A percentile compares a stretch with the other conserved stretches of the same genome.
These are phyloP conservation scores for Glaucidium brasilianum DNA, from an alignment of 2,113 vertebrate species.

Conservation along the genomic window DNA sequence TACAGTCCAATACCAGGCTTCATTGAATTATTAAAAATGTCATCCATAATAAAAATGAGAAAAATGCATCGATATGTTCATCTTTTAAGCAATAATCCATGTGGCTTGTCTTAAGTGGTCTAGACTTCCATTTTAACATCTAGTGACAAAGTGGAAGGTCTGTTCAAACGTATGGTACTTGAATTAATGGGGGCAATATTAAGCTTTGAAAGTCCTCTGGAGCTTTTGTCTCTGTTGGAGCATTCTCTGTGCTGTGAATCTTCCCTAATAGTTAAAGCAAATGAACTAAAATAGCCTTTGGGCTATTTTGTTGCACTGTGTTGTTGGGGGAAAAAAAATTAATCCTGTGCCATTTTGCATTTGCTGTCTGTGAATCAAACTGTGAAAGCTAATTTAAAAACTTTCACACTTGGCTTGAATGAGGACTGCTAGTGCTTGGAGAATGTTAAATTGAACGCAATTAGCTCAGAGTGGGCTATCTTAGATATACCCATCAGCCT, in stretches of 20 bases:
- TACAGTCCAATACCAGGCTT: background rate
- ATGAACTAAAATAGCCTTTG: constrained; percentile 74
- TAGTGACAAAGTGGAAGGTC: constrained; percentile 36
- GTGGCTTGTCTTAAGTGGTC: background rate
- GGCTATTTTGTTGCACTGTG: constrained; percentile 65
- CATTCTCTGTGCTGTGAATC: constrained; percentile 46
- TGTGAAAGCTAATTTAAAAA: constrained; percentile 82
- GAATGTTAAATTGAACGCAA: constrained; percentile 72
- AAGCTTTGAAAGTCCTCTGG: constrained; percentile 50
- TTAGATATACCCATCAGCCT: constrained; percentile 65
- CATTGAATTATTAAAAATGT: background rate
- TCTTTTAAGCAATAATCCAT: background rate
- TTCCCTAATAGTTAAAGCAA: constrained; percentile 68
- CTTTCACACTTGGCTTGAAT: constrained; percentile 80
- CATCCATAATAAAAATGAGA: background rate
- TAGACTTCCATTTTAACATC: background rate
- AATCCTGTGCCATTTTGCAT: constrained; percentile 75
- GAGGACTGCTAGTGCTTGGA: constrained; percentile 72
- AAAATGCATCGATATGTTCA: background rate
- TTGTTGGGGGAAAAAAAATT: constrained; percentile 60
- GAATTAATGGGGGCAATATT: constrained; percentile 56
- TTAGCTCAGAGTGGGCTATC: constrained; percentile 62
- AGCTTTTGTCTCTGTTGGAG: constrained; percentile 52
- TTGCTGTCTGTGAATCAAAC: constrained; percentile 80
- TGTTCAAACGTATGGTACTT: constrained; percentile 6